Percentiles rank a stretch among this genome's conserved stretches.
Evolutionary conservation across 2,888 invertebrate species (phyloP).

Genomic region (Tipula vernalis): DNA sequence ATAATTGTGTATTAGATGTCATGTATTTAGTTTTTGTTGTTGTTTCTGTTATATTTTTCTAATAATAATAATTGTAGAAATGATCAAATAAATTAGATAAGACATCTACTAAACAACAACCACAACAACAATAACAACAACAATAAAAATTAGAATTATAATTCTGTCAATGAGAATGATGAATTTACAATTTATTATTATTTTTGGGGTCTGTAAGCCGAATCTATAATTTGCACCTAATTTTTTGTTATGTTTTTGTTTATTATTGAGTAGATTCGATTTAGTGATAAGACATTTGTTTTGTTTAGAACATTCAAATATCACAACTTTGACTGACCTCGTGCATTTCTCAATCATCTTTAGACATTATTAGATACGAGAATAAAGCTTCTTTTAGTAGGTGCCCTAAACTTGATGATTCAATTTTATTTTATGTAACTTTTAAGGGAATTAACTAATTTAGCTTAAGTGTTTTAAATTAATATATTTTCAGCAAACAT

Average conservation of each 20-base stretch:
- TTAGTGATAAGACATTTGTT: not conserved
- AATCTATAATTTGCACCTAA: conserved; percentile 4
- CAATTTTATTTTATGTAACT: too few species aligned
- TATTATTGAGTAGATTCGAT: not conserved
- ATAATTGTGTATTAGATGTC: not conserved
- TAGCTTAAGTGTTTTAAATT: too few species aligned
- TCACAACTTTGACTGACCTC: too few species aligned
- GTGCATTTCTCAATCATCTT: too few species aligned
- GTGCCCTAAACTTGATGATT: too few species aligned
- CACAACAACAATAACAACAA: not conserved
- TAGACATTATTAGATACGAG: too few species aligned
- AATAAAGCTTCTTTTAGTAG: too few species aligned
- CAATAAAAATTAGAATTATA: not conserved
- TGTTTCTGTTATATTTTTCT: not conserved
- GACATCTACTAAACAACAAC: not conserved
- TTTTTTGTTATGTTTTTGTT: not conserved
- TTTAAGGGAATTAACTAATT: too few species aligned
- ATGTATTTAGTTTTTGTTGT: not conserved
- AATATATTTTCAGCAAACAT: too few species aligned
- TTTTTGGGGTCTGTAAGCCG: not conserved
- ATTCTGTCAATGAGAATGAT: not conserved
- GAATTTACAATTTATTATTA: not conserved
- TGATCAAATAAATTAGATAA: not conserved
- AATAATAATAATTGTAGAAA: not conserved
- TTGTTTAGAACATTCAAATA: too few species aligned